phyloP scores from a whole-genome alignment of 2,113 vertebrate species.

The Microcebus griseorufus region DNA sequence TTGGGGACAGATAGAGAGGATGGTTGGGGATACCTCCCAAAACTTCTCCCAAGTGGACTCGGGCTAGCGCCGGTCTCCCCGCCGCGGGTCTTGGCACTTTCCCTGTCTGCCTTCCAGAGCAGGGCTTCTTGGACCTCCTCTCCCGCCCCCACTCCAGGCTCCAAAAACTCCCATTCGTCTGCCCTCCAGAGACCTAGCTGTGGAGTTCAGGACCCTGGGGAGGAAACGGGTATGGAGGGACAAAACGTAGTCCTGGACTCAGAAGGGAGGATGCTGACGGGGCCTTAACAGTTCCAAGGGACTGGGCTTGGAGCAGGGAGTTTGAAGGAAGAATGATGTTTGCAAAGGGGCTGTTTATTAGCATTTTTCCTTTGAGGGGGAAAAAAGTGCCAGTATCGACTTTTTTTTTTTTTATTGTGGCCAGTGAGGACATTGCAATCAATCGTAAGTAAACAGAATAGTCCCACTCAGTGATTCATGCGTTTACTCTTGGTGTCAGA shows the following conservation, averaged over 20 bases:
- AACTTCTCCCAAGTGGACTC: background rate
- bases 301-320: background rate
- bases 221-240: background rate
- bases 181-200: background rate
- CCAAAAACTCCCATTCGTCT: background rate
- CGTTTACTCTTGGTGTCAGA: background rate
- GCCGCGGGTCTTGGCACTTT: background rate
- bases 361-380: background rate
- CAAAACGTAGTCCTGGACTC: background rate
- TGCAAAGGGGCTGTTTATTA: background rate
- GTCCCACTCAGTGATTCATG: background rate
- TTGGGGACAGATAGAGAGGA: background rate
- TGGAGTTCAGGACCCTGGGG: background rate
- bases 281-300: conserved; percentile 70
- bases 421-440: conserved; percentile 59
- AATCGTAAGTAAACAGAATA: conserved; percentile 40
- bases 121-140: background rate
- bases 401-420: conserved; percentile 64
- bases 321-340: background rate
- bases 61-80: background rate
- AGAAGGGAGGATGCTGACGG: background rate
- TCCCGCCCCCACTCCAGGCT: background rate
- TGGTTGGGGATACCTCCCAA: background rate
- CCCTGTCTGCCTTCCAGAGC: background rate
- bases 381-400: background rate